phyloP scores from a whole-genome alignment of 2,113 vertebrate genomes.

The Rhagologus leucostigma region DNA sequence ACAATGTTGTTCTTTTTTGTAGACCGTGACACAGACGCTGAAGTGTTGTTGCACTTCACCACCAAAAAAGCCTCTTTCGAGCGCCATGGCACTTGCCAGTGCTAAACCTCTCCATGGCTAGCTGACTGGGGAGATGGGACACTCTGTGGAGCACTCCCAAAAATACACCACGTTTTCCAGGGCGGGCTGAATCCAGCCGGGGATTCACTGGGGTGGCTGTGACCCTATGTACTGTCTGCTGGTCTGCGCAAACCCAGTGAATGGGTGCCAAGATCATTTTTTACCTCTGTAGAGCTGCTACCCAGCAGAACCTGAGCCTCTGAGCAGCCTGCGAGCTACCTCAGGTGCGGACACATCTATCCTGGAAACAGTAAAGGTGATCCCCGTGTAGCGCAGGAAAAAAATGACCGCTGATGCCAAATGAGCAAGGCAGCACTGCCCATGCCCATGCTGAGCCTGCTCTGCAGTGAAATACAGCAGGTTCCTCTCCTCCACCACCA shows the following conservation, averaged over 20 bases:
- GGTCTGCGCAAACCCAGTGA: not conserved
- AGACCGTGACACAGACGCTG: not conserved
- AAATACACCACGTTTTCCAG: accelerated
- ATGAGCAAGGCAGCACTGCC: not conserved
- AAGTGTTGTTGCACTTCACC: not conserved
- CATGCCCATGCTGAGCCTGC: not conserved
- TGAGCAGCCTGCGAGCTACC: not conserved
- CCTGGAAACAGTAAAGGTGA: slow-evolving; percentile 21
- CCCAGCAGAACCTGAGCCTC: not conserved
- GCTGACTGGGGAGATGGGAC: not conserved
- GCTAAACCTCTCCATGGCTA: not conserved
- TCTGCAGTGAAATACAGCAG: not conserved
- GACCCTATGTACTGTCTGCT: not conserved
- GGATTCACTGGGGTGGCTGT: not conserved
- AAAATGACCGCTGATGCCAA: not conserved
- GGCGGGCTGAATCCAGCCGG: not conserved
- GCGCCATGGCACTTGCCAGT: not conserved
- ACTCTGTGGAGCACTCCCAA: not conserved
- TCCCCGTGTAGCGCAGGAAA: not conserved
- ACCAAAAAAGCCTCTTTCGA: not conserved
- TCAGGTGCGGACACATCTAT: not conserved
- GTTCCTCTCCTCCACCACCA: not conserved
- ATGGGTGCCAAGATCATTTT: not conserved
- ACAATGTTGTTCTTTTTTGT: slow-evolving; percentile 42
- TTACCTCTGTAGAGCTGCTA: not conserved